phyloP scores from a whole-genome alignment of 2,888 invertebrate genomes.

The Cantharis nigra region DNA sequence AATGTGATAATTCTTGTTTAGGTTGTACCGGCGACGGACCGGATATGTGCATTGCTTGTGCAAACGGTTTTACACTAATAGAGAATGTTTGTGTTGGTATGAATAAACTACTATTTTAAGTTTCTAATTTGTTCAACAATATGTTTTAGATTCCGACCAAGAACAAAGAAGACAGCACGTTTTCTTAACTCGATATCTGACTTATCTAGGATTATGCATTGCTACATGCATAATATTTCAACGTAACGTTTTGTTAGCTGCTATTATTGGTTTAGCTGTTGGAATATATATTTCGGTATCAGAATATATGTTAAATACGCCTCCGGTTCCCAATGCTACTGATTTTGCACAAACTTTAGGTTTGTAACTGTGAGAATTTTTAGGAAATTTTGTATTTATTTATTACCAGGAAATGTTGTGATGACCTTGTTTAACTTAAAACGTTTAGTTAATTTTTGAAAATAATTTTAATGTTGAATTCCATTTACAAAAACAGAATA shows the following conservation, averaged over 20 bases:
- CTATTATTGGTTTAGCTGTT: conserved; percentile 78
- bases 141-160: conserved; percentile 54
- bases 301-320: conserved; percentile 70
- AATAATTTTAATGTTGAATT: not conserved
- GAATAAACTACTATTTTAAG: conserved; percentile 44
- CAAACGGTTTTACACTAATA: conserved; percentile 70
- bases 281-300: conserved; percentile 83
- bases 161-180: conserved; percentile 63
- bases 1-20: conserved; percentile 83
- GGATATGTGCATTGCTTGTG: conserved; percentile 86
- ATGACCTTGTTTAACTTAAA: not conserved
- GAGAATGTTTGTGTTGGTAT: conserved; percentile 80
- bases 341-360: conserved; percentile 32
- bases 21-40: conserved; percentile 89
- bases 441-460: not conserved
- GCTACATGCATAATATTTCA: conserved; percentile 87
- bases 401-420: not conserved
- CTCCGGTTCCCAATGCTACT: conserved; percentile 43
- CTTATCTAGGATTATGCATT: conserved; percentile 82
- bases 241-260: conserved; percentile 75
- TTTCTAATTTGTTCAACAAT: not conserved
- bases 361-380: conserved; percentile 2
- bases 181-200: conserved; percentile 73
- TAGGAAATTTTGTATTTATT: conserved; percentile 18
- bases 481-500: not conserved